These are phyloP conservation scores for Dipodomys stephensi DNA, from an alignment of 2,113 vertebrate species.

Conservation along the genomic window DNA sequence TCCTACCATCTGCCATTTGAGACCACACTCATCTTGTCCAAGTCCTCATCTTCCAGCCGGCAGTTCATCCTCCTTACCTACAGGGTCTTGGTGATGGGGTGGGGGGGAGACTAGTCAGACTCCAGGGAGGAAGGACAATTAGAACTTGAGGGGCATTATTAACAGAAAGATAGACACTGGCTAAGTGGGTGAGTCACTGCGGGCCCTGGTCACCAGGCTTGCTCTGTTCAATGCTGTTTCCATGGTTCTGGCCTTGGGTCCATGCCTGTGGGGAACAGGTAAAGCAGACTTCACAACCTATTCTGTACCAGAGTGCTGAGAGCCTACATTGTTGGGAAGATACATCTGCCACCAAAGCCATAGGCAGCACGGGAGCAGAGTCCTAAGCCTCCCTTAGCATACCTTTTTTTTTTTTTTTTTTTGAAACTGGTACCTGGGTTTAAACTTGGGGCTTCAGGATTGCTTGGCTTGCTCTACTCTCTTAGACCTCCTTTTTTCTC, in stretches of 20 bases:
- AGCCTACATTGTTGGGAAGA: background rate
- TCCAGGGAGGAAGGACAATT: background rate
- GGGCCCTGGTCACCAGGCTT: background rate
- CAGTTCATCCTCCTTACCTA: background rate
- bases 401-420: no score
- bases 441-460: no score
- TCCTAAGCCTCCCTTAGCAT: accelerated
- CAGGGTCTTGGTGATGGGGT: background rate
- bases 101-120: background rate
- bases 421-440: no score
- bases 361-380: background rate
- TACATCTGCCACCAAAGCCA: background rate
- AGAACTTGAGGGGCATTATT: background rate
- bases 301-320: background rate
- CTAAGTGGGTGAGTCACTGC: background rate
- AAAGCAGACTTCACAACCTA: background rate
- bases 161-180: background rate
- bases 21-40: background rate
- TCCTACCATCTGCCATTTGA: background rate
- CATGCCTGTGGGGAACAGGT: background rate
- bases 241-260: background rate
- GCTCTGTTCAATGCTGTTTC: background rate
- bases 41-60: background rate
- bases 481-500: no score
- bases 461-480: no score